Evolutionary conservation across 2,888 invertebrate genomes (phyloP), one percentile per base, ranked within the genome.

Genomic region (Criorhina ranunculi): DNA sequence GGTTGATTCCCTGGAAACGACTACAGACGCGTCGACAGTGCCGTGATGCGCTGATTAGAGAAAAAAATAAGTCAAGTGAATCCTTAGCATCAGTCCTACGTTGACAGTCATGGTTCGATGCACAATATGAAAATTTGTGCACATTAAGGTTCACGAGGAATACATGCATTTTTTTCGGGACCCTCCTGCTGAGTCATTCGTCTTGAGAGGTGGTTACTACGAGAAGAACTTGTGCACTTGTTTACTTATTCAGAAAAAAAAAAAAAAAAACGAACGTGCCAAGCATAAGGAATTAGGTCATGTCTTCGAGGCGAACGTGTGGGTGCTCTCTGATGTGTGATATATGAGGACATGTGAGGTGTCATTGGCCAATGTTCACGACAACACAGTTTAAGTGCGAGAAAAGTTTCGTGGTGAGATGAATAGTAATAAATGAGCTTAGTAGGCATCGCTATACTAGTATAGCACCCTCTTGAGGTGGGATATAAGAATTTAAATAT

Each of bases 121-220:
- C 15, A 31, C 12, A 5, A 5, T 7, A 40, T 40, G 57, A 37
- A 55, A 19, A 9, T 42, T 17, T 55, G n/a, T n/a, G 40, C 33
- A 44, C 1, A 12, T 42, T 57, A 46, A 42, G 15, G 44, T 12
- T 59, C 8, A n/a, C 12, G 59, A 12, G 59, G 24, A 5, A 4
- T 29, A 35, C 11, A n/a, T 59, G 44, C n/a, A 11, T 57, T 46
- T 70, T 24, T 59, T 57, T 15, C 44, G 70, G 46, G 46, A 57
- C 35, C 19, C n/a, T 17, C 57, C 12, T 70, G 9, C 11, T 35
- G 11, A 15, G 12, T n/a, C 53, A 24, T 42, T 42, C 33, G 35
- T 44, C 55, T 69, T 57, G 12, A 12, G 33, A 19, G 12, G n/a
- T 1, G 12, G 24, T 6, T 49, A 11, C 57, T 37, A 15, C 9